Evolutionary conservation across 2,113 vertebrate genomes (phyloP).

Genomic region (Anoplopoma fimbria): DNA sequence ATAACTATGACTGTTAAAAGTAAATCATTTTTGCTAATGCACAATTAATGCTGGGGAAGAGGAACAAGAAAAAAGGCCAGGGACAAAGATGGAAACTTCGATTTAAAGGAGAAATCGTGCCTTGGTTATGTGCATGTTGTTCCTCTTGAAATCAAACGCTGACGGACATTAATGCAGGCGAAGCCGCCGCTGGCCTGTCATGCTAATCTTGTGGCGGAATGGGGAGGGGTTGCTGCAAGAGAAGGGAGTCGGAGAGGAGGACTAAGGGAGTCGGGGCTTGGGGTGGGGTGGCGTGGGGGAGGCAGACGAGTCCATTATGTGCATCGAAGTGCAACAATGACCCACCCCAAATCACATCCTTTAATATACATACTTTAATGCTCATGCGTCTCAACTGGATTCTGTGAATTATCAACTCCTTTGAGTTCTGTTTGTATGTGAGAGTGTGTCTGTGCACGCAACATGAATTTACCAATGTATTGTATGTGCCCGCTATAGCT

Average conservation of each 20-base stretch:
- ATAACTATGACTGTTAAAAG: conserved; percentile 99
- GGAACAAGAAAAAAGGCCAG: conserved; percentile 84
- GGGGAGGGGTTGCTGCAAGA: conserved; percentile 81
- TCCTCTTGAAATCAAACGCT: conserved; percentile 84
- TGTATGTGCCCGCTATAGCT: conserved; percentile 78
- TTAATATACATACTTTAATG: conserved; percentile 76
- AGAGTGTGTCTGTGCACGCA: conserved; percentile 64
- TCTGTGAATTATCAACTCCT: conserved; percentile 83
- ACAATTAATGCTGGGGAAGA: conserved; percentile 98
- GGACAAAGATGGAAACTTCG: conserved; percentile 93
- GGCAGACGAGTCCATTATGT: conserved; percentile 87
- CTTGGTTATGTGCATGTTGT: conserved; percentile 86
- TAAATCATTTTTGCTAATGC: conserved; percentile 99
- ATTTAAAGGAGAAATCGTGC: conserved; percentile 92
- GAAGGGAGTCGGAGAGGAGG: conserved; percentile 30
- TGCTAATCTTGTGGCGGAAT: conserved; percentile 86
- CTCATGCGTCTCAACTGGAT: conserved; percentile 87
- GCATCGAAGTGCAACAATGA: conserved; percentile 88
- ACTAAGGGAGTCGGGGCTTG: conserved; percentile 37
- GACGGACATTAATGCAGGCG: conserved; percentile 87
- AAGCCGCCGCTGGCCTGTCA: conserved; percentile 87
- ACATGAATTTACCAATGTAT: conserved; percentile 61
- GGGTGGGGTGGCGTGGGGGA: conserved; percentile 22
- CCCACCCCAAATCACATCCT: conserved; percentile 87
- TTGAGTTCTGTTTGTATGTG: conserved; percentile 69